Conservation (phyloP, 2,888 invertebrate species). For the Prosapia bicincta region DNA sequence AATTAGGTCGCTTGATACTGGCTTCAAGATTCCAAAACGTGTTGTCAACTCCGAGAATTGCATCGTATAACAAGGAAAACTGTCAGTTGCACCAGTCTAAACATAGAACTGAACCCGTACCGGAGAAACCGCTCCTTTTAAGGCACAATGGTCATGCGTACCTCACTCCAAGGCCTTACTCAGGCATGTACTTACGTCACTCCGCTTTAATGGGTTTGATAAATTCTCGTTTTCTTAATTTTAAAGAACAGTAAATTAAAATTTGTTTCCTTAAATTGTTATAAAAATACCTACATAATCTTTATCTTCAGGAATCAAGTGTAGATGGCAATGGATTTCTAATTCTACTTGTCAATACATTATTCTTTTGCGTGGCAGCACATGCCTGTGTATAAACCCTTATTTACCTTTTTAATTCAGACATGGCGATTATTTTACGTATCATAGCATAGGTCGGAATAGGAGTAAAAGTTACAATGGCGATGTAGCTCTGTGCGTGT, state of each 20-base stretch:
- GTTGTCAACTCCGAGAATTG: not conserved
- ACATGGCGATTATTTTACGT: no score
- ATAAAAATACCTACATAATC: not conserved
- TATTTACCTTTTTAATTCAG: no score
- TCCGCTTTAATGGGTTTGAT: not conserved
- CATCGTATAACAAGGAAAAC: not conserved
- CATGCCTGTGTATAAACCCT: no score
- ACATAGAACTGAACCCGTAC: not conserved
- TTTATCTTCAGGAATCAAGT: not conserved
- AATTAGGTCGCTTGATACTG: not conserved
- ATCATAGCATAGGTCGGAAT: no score
- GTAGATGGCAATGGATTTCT: no score
- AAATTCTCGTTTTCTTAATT: no score
- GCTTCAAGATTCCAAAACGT: not conserved
- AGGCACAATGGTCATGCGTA: not conserved
- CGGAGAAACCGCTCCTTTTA: not conserved
- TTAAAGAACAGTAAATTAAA: not conserved
- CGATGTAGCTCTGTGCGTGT: no score
- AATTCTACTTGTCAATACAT: no score
- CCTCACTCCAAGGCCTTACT: not conserved
- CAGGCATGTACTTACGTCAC: not conserved
- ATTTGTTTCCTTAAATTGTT: not conserved
- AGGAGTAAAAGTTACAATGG: no score
- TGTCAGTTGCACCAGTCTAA: not conserved
- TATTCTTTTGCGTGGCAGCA: no score